Percentiles rank a stretch among this genome's conserved stretches.
phyloP scores from a whole-genome alignment of 2,113 vertebrate genomes.

The Dasyprocta punctata region DNA sequence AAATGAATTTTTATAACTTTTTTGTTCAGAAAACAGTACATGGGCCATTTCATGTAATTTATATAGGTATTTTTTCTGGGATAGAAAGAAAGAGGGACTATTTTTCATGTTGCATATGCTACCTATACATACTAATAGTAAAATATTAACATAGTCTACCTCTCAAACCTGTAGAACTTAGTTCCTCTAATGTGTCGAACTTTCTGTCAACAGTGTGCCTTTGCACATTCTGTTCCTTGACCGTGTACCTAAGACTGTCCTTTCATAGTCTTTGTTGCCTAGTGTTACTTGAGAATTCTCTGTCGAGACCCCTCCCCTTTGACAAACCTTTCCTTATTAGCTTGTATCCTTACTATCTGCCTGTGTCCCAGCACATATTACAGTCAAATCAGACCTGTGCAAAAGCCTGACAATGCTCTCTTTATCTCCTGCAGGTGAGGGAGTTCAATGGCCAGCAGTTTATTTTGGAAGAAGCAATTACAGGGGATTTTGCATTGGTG shows the following conservation, averaged over 20 bases:
- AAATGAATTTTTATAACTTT: conserved; percentile 23
- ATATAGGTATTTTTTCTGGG: background rate
- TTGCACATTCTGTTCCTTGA: background rate
- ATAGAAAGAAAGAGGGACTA: background rate
- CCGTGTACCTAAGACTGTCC: background rate
- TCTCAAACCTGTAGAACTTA: background rate
- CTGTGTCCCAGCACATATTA: background rate
- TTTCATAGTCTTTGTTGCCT: background rate
- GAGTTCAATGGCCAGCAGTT: conserved; percentile 95
- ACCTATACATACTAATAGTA: background rate
- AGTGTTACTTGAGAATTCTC: background rate
- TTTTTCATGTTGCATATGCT: background rate
- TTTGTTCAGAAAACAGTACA: background rate
- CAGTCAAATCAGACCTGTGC: rapidly evolving
- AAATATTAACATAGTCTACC: background rate
- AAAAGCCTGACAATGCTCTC: background rate
- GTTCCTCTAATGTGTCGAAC: background rate
- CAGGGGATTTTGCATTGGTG: conserved; percentile 95
- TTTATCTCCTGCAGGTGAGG: conserved; percentile 88
- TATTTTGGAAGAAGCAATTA: conserved; percentile 96
- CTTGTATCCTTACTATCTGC: background rate
- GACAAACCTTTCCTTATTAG: background rate
- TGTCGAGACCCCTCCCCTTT: background rate
- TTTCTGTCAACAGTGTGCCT: background rate
- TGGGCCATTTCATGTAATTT: background rate